Evolutionary conservation across 2,888 invertebrate genomes (phyloP), one percentile per base, ranked within the genome.

Genomic region (Polymixis lichenea): DNA sequence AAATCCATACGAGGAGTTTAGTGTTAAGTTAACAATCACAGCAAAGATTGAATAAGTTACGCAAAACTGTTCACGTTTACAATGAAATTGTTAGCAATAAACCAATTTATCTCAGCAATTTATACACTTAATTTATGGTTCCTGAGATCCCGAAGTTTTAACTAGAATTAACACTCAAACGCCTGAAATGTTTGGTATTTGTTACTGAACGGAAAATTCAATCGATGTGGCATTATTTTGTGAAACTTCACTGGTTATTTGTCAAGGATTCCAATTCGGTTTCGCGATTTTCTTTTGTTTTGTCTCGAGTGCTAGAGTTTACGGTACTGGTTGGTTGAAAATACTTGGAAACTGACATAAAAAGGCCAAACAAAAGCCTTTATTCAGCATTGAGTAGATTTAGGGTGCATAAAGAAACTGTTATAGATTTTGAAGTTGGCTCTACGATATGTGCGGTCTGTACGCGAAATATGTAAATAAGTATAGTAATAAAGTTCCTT

Each of bases 91-190:
- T 25, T 15, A 55, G 6, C 25, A 38, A 78, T 53, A 51, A 38
- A 13, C n/a, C 25, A 22, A 32, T 82, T 82, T 60, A 46, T 55
- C 11, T 56, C 15, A 19, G 51, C 46, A 28, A 71, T 68, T 38
- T 58, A 51, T 67, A 66, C 43, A 61, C 19, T 25, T 38, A 60
- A 68, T 66, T 68, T 69, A 53, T 25, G 38, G 65, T 32, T 67
- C 55, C 55, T 38, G 28, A 70, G 72, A 55, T 55, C 43, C 28
- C 19, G 11, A 75, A 75, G 28, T 65, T 60, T 62, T 38, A 72
- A 62, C 75, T 61, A 13, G 38, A 22, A 46, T 73, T 73, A 73
- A n/a, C 60, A 69, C 58, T 58, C 22, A 68, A 82, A 65, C 62
- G 5, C 22, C 55, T 56, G 62, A 62, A 60, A 74, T 58, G 32